Base-by-base conservation (phyloP, 2,113 vertebrate genomes). In the Strix aluco region DNA sequence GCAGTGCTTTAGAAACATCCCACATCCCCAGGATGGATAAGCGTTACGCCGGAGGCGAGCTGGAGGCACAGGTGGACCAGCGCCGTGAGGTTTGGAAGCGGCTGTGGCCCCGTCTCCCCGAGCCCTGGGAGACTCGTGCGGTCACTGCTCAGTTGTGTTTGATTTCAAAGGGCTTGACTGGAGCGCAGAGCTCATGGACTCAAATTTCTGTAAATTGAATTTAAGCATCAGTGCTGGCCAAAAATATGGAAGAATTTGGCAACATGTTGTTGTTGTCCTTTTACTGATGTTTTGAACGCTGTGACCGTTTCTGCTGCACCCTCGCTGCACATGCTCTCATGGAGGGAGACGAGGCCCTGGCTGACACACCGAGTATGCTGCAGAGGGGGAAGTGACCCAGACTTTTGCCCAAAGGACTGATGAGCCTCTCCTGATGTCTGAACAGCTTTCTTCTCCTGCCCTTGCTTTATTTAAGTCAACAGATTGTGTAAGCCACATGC, bases 381-480 rank as follows among this genome's bases (percentile, higher is more conserved):
- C 0, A 3, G 12, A 51, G 26, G 11, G 73, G 88, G 86, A 96
- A 69, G 46, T 66, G 94, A 95, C 94, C 89, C 89, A 92, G 84
- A 91, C 95, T 87, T 85, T 65, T 90, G 88, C 90, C 88, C 95
- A 83, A 47, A 96, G 94, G 90, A 96, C 88, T 95, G 92, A 92
- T 83, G 87, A 91, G 81, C 81, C 81, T 96, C 65, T 95, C 87
- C 81, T 95, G 92, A 94, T 94, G 86, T 92, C 96, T 95, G 94
- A 94, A 78, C 91, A 87, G 81, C 89, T 95, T 94, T 92, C 84
- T 73, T 91, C 92, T 89, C 80, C 83, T 91, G 86, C 83, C 88
- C 62, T 95, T 79, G 78, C 81, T 96, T 96, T 96, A 86, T 92
- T 94, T 97, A 96, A 97, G 81, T 91, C 94, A 96, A 96, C 91